These are phyloP conservation scores for Merops nubicus DNA, from an alignment of 2,113 vertebrate genomes.

Conservation along the genomic window DNA sequence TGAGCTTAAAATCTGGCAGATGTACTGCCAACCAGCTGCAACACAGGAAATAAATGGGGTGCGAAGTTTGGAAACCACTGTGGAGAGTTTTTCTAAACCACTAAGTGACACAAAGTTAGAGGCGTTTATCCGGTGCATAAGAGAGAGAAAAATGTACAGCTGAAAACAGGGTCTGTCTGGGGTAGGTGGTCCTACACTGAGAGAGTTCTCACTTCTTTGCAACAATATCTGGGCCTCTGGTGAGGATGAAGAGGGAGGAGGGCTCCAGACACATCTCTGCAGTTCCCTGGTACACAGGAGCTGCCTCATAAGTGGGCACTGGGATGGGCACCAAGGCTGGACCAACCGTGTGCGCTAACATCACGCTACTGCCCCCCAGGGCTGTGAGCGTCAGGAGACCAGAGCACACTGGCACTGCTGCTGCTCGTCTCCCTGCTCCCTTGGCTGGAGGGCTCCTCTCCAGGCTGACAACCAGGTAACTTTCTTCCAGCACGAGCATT, in stretches of 20 bases:
- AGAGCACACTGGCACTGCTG: accelerated
- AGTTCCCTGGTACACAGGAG: neutral
- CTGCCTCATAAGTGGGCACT: accelerated
- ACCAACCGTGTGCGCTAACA: accelerated
- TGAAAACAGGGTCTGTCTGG: neutral
- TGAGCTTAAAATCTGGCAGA: neutral
- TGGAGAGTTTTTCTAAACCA: neutral
- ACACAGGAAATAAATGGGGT: neutral
- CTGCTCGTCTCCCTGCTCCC: neutral
- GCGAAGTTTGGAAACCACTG: neutral
- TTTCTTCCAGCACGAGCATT: neutral
- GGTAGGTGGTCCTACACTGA: neutral
- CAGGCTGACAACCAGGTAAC: neutral
- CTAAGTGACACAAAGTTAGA: neutral
- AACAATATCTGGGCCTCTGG: accelerated
- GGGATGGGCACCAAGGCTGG: accelerated
- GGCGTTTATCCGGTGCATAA: neutral
- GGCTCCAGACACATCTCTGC: neutral
- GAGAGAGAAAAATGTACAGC: neutral
- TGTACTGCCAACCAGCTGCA: neutral
- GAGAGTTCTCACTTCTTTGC: neutral
- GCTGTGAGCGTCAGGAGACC: accelerated
- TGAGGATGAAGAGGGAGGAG: neutral
- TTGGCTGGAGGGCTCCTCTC: neutral
- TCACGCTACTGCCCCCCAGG: neutral